phyloP scores from a whole-genome alignment of 2,888 invertebrate genomes.

The Acronicta alni region DNA sequence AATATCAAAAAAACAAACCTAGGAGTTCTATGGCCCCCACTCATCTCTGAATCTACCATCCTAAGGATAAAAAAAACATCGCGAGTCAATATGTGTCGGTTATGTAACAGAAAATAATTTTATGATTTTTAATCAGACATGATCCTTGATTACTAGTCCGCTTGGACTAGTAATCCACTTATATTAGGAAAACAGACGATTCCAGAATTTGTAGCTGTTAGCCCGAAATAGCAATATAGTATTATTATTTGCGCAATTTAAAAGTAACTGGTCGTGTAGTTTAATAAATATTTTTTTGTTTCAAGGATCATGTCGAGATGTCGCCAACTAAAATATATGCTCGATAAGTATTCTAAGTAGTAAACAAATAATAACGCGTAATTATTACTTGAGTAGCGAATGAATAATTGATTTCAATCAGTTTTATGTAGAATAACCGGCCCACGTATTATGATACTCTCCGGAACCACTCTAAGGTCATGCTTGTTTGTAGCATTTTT shows the following conservation, averaged over 20 bases:
- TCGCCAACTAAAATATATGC: slow-evolving; percentile 20
- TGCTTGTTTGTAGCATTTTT: no score
- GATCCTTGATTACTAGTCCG: slow-evolving; percentile 49
- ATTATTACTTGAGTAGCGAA: no score
- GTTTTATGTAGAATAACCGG: no score
- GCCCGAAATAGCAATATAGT: no score
- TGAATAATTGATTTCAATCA: no score
- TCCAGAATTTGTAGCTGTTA: no score
- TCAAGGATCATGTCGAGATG: slow-evolving; percentile 49
- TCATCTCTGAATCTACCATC: slow-evolving; percentile 91
- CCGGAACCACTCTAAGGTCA: no score
- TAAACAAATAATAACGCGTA: slow-evolving; percentile 16
- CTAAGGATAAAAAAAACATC: slow-evolving; percentile 86
- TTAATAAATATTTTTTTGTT: slow-evolving; percentile 6
- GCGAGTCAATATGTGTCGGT: slow-evolving; percentile 61
- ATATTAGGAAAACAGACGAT: no score
- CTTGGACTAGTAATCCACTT: no score
- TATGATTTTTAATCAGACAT: slow-evolving; percentile 17
- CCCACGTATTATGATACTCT: no score
- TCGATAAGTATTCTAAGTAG: slow-evolving; percentile 16
- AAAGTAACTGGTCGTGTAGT: no score
- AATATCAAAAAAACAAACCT: slow-evolving; percentile 90
- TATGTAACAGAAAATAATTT: slow-evolving; percentile 21
- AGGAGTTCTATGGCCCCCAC: slow-evolving; percentile 91
- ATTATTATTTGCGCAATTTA: no score